These are phyloP conservation scores for Rhinichthys klamathensis DNA, from an alignment of 2,113 vertebrate genomes.

Conservation along the genomic window DNA sequence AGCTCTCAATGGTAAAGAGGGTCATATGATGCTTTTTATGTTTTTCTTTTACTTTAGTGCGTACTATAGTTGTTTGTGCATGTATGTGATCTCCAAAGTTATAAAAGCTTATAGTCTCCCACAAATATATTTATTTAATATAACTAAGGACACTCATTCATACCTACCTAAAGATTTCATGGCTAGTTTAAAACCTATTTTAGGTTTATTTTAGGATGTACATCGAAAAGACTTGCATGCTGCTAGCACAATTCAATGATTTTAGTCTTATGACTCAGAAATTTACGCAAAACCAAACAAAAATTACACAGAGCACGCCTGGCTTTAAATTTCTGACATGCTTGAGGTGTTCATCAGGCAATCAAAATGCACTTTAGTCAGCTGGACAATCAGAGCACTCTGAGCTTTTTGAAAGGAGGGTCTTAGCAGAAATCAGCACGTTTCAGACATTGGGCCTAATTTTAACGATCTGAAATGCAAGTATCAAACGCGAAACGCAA, in stretches of 20 bases:
- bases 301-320: neutral
- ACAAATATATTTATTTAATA: neutral
- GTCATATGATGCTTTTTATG: neutral
- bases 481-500: too few relatives aligned
- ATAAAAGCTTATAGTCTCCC: neutral
- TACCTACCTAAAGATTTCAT: neutral
- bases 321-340: neutral
- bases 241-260: neutral
- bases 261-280: neutral
- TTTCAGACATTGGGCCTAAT: too few relatives aligned
- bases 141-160: neutral
- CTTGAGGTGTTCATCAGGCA: too few relatives aligned
- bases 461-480: too few relatives aligned
- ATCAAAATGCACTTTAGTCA: too few relatives aligned
- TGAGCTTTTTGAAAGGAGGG: too few relatives aligned
- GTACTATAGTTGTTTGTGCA: too few relatives aligned
- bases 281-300: neutral
- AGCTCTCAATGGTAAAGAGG: neutral
- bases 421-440: too few relatives aligned
- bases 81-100: neutral
- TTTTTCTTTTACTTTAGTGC: neutral
- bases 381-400: too few relatives aligned
- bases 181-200: neutral
- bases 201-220: neutral
- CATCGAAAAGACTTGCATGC: neutral